Evolutionary conservation across 2,797 vertebrate genomes (phyloP), one percentile per base, ranked within the genome.

Genomic region (Pipistrellus nathusii): DNA sequence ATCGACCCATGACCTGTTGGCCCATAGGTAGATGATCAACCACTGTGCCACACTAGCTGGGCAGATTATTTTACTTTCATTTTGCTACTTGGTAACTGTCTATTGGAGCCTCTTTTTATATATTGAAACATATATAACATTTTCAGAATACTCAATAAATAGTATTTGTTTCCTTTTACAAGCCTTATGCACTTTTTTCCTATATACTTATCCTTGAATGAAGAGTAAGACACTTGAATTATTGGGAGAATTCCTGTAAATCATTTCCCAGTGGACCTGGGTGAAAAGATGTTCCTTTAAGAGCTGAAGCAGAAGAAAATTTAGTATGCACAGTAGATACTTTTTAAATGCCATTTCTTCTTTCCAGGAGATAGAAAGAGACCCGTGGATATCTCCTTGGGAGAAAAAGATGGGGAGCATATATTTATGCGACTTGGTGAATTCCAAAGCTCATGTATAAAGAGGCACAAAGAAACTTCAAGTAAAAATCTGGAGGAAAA

Each of bases 401-500:
- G 87, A 92, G 18, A 55, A 77, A 69, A 82, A 85, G 13, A 27
- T 21, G 3, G 44, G 14, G 15, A 46, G 6, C 30, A 82, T 85
- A 48, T 72, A 82, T 30, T 90, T 88, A 66, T 17, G 38, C 20
- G 68, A 4, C 18, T 35, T 88, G 35, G 69, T 88, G 71, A 85
- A 88, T 93, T 66, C 53, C 13, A 48, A 88, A 75, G 35, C 92
- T 93, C 17, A 20, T 73, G 20, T 64, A 55, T 77, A 48, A 93
- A 72, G 59, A 90, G 9, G 11, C 14, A 48, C 46, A 94, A 90
- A 84, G 68, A 85, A 91, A 66, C 13, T 89, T 91, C 69, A 82
- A 86, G 44, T 48, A 90, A 17, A 57, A 82, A 83, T 53, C 57
- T 92, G 38, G 88, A 82, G 32, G 82, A 51, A 94, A 94, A 95